Evolutionary conservation across 1,140 invertebrate species (phyloP).

Genomic region (Charaxes varanes): DNA sequence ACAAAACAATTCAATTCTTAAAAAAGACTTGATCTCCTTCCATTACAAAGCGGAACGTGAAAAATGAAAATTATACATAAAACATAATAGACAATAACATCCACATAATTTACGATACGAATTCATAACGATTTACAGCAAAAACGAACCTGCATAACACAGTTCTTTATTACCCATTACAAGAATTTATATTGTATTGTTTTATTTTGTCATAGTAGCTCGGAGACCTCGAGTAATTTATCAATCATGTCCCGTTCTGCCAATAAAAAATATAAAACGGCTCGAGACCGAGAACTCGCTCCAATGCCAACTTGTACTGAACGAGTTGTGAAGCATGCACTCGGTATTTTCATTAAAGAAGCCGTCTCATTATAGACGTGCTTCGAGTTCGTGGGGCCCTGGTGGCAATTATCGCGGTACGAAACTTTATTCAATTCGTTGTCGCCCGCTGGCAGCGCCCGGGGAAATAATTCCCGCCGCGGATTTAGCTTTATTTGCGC

Average conservation of each 20-base stretch:
- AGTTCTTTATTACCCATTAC: slow-evolving; percentile 12
- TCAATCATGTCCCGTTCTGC: slow-evolving; percentile 22
- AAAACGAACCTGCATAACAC: slow-evolving; percentile 7
- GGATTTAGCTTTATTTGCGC: slow-evolving; percentile 55
- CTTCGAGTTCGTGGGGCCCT: slow-evolving; percentile 39
- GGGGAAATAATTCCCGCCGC: slow-evolving; percentile 48
- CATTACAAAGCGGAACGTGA: background rate
- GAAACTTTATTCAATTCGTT: slow-evolving; percentile 62
- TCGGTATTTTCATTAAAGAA: slow-evolving; percentile 68
- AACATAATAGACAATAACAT: slow-evolving; percentile 1
- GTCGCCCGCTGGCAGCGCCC: slow-evolving; percentile 44
- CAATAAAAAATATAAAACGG: slow-evolving; percentile 18
- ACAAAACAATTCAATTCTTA: too few relatives aligned
- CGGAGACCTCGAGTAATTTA: slow-evolving; percentile 20
- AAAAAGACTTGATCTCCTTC: too few relatives aligned
- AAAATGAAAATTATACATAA: background rate
- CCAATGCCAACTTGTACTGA: slow-evolving; percentile 23
- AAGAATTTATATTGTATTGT: slow-evolving; percentile 14
- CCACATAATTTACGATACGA: background rate
- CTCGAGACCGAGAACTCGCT: slow-evolving; percentile 17
- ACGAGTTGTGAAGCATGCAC: slow-evolving; percentile 33
- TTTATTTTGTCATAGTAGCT: slow-evolving; percentile 18
- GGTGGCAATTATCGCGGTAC: slow-evolving; percentile 60
- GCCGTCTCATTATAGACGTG: slow-evolving; percentile 66
- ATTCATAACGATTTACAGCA: slow-evolving; percentile 1